Evolutionary conservation across 2,113 vertebrate species (phyloP).

Genomic region (Furnarius figulus): DNA sequence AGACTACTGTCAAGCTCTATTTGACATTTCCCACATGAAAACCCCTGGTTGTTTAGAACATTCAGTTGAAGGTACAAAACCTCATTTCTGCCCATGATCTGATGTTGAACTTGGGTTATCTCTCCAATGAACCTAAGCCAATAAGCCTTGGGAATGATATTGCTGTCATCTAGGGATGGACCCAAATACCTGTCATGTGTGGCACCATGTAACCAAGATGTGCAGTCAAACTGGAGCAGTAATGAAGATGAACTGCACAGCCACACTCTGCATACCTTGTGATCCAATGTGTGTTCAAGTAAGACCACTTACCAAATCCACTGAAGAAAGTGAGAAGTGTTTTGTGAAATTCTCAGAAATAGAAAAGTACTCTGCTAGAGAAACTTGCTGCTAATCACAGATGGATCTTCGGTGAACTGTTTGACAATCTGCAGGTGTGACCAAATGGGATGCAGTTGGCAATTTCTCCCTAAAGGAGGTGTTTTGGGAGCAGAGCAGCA

Average conservation of each 20-base stretch:
- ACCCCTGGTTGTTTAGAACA: not conserved
- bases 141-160: not conserved
- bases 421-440: not conserved
- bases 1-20: not conserved
- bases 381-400: not conserved
- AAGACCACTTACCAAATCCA: not conserved
- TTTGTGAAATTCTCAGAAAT: not conserved
- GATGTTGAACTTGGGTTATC: not conserved
- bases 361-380: not conserved
- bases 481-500: not conserved
- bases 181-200: not conserved
- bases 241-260: not conserved
- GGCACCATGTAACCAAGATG: rapidly evolving
- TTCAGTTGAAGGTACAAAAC: not conserved
- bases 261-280: not conserved
- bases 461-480: not conserved
- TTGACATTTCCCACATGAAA: not conserved
- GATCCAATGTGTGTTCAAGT: not conserved
- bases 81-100: not conserved
- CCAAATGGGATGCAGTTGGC: not conserved
- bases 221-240: not conserved
- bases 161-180: not conserved
- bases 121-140: not conserved
- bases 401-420: not conserved
- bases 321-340: not conserved